Percentiles rank a stretch among this genome's conserved stretches.
These are phyloP conservation scores for Dolichomitus sp. DNA, from an alignment of 2,888 invertebrate species.

Conservation along the genomic window DNA sequence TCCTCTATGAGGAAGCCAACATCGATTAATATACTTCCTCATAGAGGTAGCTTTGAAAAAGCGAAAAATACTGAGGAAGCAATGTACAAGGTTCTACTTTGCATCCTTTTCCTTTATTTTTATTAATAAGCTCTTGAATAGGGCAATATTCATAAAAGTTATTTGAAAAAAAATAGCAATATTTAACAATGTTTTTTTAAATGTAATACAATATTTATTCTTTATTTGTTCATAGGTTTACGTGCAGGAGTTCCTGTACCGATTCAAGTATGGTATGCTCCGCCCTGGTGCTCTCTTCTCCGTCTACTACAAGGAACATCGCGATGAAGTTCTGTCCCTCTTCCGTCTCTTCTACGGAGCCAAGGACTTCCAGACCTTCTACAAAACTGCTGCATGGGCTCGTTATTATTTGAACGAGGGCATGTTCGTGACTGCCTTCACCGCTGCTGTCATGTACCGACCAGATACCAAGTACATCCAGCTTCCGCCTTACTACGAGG, in stretches of 20 bases:
- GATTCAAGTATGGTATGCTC: slow-evolving; percentile 86
- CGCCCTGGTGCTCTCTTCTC: slow-evolving; percentile 89
- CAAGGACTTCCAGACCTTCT: slow-evolving; percentile 91
- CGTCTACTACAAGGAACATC: slow-evolving; percentile 89
- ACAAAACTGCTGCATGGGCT: slow-evolving; percentile 90
- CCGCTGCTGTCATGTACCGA: slow-evolving; percentile 89
- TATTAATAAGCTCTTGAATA: too few relatives aligned
- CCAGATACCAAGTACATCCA: slow-evolving; percentile 89
- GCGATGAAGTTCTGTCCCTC: slow-evolving; percentile 89
- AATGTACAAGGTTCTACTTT: too few relatives aligned
- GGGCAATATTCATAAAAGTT: background rate
- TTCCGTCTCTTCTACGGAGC: slow-evolving; percentile 91
- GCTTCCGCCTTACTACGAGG: slow-evolving; percentile 91
- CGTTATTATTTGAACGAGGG: slow-evolving; percentile 90
- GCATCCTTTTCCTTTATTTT: too few relatives aligned
- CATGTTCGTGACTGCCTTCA: slow-evolving; percentile 90
- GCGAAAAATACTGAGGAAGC: too few relatives aligned
- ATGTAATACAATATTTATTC: background rate
- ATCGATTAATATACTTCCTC: too few relatives aligned
- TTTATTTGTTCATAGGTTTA: slow-evolving; percentile 74
- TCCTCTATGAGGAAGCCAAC: too few relatives aligned
- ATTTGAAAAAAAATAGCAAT: background rate
- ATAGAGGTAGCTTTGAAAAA: too few relatives aligned
- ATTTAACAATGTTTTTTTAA: too few relatives aligned
- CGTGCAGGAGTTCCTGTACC: slow-evolving; percentile 78